phyloP scores from a whole-genome alignment of 2,888 invertebrate genomes.

The Epicampocera succincta region DNA sequence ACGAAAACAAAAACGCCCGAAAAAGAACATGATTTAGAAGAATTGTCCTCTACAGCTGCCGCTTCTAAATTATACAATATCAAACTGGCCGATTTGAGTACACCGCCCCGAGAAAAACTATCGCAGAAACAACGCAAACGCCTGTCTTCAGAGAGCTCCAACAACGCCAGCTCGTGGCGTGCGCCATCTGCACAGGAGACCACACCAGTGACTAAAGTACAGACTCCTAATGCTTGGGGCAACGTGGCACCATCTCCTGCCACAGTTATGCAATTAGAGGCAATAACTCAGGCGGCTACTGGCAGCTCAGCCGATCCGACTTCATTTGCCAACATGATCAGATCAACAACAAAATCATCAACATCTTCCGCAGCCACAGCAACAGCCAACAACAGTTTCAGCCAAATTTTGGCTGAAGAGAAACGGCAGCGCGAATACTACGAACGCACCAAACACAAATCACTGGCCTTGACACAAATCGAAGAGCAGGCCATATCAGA shows the following conservation, averaged over 20 bases:
- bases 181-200: slow-evolving; percentile 44
- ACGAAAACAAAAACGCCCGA: slow-evolving; percentile 44
- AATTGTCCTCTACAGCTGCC: slow-evolving; percentile 49
- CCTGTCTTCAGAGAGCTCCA: slow-evolving; percentile 80
- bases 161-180: slow-evolving; percentile 72
- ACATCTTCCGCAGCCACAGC: slow-evolving; percentile 52
- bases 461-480: slow-evolving; percentile 89
- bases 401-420: slow-evolving; percentile 88
- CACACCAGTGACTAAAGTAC: slow-evolving; percentile 72
- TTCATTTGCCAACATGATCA: slow-evolving; percentile 80
- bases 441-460: slow-evolving; percentile 88
- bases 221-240: slow-evolving; percentile 77
- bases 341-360: slow-evolving; percentile 60
- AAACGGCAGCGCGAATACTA: slow-evolving; percentile 87
- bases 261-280: slow-evolving; percentile 32
- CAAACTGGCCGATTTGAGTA: slow-evolving; percentile 77
- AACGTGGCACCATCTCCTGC: slow-evolving; percentile 68
- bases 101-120: slow-evolving; percentile 80
- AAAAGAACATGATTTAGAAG: slow-evolving; percentile 67
- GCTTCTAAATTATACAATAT: slow-evolving; percentile 73
- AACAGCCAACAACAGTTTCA: slow-evolving; percentile 77
- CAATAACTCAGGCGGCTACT: slow-evolving; percentile 64
- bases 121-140: slow-evolving; percentile 85
- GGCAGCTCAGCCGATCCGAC: slow-evolving; percentile 75
- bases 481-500: slow-evolving; percentile 94